phyloP scores from a whole-genome alignment of 2,888 invertebrate species.

The Ptychoptera contaminata region DNA sequence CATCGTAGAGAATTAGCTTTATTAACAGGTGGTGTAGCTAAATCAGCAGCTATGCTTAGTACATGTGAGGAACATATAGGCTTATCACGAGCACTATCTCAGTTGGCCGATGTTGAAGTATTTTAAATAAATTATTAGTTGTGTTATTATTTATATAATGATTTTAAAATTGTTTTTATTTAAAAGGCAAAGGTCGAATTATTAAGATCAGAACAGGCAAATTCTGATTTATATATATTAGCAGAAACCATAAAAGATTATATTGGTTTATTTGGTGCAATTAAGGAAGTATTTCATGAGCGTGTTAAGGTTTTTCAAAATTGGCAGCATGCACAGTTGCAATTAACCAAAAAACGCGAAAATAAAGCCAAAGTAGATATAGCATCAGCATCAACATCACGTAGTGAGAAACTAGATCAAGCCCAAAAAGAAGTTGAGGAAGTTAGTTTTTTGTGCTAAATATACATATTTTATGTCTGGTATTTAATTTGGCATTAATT shows the following conservation, averaged over 20 bases:
- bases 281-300: slow-evolving; percentile 66
- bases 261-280: slow-evolving; percentile 76
- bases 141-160: neutral
- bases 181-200: slow-evolving; percentile 56
- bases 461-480: neutral
- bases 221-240: slow-evolving; percentile 84
- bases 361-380: slow-evolving; percentile 84
- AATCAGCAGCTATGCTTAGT: slow-evolving; percentile 76
- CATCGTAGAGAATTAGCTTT: slow-evolving; percentile 72
- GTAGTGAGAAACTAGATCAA: slow-evolving; percentile 77
- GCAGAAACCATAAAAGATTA: slow-evolving; percentile 94
- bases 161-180: neutral
- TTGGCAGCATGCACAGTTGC: slow-evolving; percentile 95
- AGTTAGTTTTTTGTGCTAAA: slow-evolving; percentile 32
- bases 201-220: slow-evolving; percentile 80
- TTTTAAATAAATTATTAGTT: slow-evolving; percentile 16
- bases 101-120: slow-evolving; percentile 77
- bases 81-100: slow-evolving; percentile 75
- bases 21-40: slow-evolving; percentile 70
- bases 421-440: slow-evolving; percentile 85
- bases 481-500: slow-evolving; percentile 1
- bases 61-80: slow-evolving; percentile 87
- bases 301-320: slow-evolving; percentile 71
- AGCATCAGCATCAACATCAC: slow-evolving; percentile 38
- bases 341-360: slow-evolving; percentile 85